Conservation (phyloP, 2,888 invertebrate genomes). For the Drosophila prolongata region DNA sequence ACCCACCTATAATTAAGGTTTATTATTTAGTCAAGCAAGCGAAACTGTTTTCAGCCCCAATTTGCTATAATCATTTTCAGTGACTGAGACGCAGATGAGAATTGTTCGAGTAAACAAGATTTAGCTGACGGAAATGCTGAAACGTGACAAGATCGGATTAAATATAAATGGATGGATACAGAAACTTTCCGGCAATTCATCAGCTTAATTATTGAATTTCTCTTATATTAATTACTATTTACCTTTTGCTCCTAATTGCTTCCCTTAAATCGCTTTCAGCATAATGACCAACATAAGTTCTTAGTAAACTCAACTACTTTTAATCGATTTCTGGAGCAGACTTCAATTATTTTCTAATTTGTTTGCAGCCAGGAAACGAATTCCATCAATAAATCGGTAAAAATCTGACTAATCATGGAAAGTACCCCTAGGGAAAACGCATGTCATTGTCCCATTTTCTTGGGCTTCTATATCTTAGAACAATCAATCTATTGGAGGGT, state of each 20-base stretch:
- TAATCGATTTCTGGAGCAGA: constrained; percentile 51
- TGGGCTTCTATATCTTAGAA: constrained; percentile 6
- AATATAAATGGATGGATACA: not conserved
- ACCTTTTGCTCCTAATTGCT: constrained; percentile 41
- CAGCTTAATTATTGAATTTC: not conserved
- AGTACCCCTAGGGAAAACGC: constrained; percentile 1
- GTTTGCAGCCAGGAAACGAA: constrained; percentile 44
- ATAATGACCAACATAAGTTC: constrained; percentile 46
- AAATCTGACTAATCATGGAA: constrained; percentile 13
- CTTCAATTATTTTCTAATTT: constrained; percentile 77
- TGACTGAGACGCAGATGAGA: constrained; percentile 32
- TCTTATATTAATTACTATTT: constrained; percentile 8
- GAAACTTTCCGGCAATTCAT: constrained; percentile 9
- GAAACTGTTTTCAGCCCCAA: constrained; percentile 50
- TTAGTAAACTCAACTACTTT: constrained; percentile 3
- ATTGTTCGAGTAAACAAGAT: constrained; percentile 30
- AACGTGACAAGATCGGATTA: constrained; percentile 40
- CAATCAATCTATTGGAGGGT: constrained; percentile 24
- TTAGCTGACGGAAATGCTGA: constrained; percentile 14
- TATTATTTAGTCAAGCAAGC: constrained; percentile 53
- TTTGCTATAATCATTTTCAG: constrained; percentile 33
- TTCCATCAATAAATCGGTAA: constrained; percentile 46
- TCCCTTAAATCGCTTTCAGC: constrained; percentile 19
- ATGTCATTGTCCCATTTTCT: constrained; percentile 33
- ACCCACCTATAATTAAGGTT: constrained; percentile 47